phyloP scores from a whole-genome alignment of 2,888 invertebrate species.

The Mythimna pallens region DNA sequence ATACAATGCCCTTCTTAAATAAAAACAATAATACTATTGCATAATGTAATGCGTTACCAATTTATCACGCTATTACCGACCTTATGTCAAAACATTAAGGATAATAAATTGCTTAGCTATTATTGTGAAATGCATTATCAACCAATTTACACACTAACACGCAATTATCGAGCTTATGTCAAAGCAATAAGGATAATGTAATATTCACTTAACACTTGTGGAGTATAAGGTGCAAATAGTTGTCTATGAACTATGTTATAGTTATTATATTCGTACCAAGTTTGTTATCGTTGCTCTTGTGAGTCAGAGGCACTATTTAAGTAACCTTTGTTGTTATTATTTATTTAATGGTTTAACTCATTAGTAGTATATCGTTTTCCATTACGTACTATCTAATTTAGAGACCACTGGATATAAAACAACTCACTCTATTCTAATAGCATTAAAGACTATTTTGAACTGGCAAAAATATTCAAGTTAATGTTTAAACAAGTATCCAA shows the following conservation, averaged over 20 bases:
- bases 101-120: not conserved
- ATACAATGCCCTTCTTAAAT: conserved; percentile 7
- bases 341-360: conserved; percentile 38
- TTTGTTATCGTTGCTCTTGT: conserved; percentile 56
- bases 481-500: no score
- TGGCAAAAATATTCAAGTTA: not conserved
- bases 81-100: conserved; percentile 19
- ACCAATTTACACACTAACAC: conserved; percentile 8
- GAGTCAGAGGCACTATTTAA: conserved; percentile 61
- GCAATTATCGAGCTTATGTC: conserved; percentile 11
- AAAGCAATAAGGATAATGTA: conserved; percentile 14
- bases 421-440: not conserved
- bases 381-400: conserved; percentile 4
- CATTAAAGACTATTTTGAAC: not conserved
- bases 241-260: conserved; percentile 14
- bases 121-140: not conserved
- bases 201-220: conserved; percentile 10
- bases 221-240: conserved; percentile 24
- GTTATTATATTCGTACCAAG: conserved; percentile 5
- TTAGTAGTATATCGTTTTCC: conserved; percentile 12
- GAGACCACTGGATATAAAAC: not conserved
- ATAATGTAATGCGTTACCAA: conserved; percentile 6
- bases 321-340: conserved; percentile 46
- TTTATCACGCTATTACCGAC: conserved; percentile 23
- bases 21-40: conserved; percentile 23